Evolutionary conservation across 2,888 invertebrate genomes (phyloP).

Genomic region (Xanthorhoe spadicearia): DNA sequence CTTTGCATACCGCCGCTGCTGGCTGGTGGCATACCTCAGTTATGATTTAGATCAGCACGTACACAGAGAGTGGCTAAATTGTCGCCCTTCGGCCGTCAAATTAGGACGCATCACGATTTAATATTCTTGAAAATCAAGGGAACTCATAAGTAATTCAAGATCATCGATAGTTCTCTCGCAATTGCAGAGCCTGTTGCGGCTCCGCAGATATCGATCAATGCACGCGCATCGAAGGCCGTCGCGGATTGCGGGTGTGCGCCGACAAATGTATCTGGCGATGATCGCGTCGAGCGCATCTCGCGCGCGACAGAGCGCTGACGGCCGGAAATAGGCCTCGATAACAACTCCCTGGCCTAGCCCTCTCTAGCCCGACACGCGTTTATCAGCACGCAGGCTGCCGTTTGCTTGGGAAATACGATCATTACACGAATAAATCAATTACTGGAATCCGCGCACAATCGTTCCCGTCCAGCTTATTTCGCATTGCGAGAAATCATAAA

Average conservation of each 20-base stretch:
- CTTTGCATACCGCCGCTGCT: conserved; percentile 75
- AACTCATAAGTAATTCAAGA: conserved; percentile 67
- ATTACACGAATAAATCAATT: conserved; percentile 80
- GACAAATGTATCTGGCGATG: conserved; percentile 82
- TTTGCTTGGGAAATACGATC: conserved; percentile 74
- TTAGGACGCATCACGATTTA: conserved; percentile 49
- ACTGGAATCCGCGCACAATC: conserved; percentile 55
- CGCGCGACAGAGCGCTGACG: conserved; percentile 71
- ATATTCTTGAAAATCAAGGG: conserved; percentile 48
- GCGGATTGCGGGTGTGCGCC: conserved; percentile 63
- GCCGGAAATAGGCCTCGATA: conserved; percentile 83
- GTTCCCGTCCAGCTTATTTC: conserved; percentile 54
- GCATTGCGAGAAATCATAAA: conserved; percentile 57
- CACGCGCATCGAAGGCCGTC: conserved; percentile 59
- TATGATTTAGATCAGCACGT: conserved; percentile 69
- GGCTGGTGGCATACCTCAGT: conserved; percentile 65
- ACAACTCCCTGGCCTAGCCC: conserved; percentile 74
- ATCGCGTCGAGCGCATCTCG: conserved; percentile 70
- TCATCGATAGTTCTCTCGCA: conserved; percentile 66
- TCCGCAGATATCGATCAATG: conserved; percentile 69
- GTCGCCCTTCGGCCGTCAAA: conserved; percentile 61
- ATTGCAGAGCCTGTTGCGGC: conserved; percentile 69
- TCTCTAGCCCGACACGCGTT: conserved; percentile 63
- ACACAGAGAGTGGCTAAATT: conserved; percentile 64
- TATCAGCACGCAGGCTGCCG: conserved; percentile 69